Conservation (phyloP, 2,797 vertebrate species). For the Halcyon smyrnensis region DNA sequence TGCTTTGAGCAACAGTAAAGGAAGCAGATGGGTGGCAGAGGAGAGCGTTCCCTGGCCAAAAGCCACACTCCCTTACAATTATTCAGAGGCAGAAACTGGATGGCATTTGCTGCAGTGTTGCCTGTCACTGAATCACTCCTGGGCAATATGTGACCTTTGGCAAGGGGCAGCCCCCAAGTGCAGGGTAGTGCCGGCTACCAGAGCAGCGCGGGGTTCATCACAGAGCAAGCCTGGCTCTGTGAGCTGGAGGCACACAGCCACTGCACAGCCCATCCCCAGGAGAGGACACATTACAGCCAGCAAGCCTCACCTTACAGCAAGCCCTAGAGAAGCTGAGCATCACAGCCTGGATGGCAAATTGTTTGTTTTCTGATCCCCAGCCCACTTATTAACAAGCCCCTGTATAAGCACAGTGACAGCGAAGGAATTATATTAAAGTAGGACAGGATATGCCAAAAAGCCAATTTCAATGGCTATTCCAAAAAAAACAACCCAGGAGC, state of each 20-base stretch:
- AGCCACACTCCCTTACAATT: neutral
- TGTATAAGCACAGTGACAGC: neutral
- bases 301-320: neutral
- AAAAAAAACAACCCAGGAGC: neutral
- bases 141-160: neutral
- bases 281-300: neutral
- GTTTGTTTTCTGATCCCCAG: neutral
- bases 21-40: slow-evolving; percentile 40
- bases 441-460: neutral
- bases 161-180: neutral
- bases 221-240: rapidly evolving
- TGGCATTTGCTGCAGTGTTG: neutral
- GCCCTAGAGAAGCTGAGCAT: neutral
- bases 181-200: neutral
- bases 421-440: neutral
- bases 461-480: neutral
- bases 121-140: neutral
- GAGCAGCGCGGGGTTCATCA: rapidly evolving
- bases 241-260: rapidly evolving
- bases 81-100: slow-evolving; percentile 3
- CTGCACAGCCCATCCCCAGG: neutral
- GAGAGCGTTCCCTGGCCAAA: neutral
- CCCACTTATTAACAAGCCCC: neutral
- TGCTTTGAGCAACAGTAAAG: neutral
- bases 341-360: neutral